Base-by-base conservation (phyloP, 1,140 invertebrate genomes). In the Plectrocnemia conspersa region DNA sequence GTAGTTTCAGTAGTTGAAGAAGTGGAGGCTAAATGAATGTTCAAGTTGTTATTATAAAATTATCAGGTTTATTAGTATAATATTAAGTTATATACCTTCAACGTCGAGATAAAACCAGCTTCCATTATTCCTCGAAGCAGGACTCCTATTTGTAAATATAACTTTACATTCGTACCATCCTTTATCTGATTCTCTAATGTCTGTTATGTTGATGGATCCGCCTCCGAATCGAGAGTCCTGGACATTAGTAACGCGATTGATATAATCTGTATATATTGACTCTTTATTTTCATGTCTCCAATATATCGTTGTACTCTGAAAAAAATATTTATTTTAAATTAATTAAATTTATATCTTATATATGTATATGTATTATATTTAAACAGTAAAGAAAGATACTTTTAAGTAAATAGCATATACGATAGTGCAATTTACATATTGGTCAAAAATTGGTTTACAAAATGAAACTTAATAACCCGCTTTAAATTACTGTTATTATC, bases 81-180 rank as follows among this genome's bases (percentile, higher is more conserved):
- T n/a, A n/a, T n/a, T n/a, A n/a, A n/a, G n/a, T n/a, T n/a, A n/a
- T n/a, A n/a, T 71, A 90, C 88, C 89, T 68, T 91, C 87, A 15
- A 94, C 90, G 24, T 84, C 81, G 6, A 95, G 80, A 65, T 88
- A 83, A 63, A 89, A 89, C 83, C 87, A 91, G 6, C 91, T 93
- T 11, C 91, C 90, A 73, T 94, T 94, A 64, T 89, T 86, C 27
- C 85, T 77, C 2, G 82, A 81, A 61, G 79, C 83, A 3, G 90
- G 91, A 24, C 86, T 84, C 54, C 91, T 81, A 68, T 93, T 93
- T 22, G 93, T 88, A 68, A 93, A 93, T 59, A 86, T 82, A 10
- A 95, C 83, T 64, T 81, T 82, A 70, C 93, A 97, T 71, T 93
- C 88, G 72, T 93, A 97, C 83, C 89, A 91, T 45, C 92, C 93